Evolutionary conservation across 1,140 invertebrate species (phyloP), one percentile per base, ranked within the genome.

Genomic region (Drosophila cardini): DNA sequence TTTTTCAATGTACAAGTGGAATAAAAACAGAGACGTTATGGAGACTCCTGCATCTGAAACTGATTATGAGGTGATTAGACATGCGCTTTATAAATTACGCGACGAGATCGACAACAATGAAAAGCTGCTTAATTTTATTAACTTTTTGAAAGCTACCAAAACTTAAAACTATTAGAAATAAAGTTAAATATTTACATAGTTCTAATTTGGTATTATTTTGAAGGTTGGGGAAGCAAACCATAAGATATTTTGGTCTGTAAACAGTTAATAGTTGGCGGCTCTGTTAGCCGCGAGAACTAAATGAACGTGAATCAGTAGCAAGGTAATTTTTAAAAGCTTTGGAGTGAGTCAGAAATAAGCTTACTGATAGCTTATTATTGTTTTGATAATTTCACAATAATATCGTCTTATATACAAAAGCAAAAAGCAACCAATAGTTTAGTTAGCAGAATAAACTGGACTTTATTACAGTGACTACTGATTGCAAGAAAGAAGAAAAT

Each of bases 91-190:
- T 69, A 2, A 9, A 0, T n/a, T 60, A 0, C 5, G 21, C 5
- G 1, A 26, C 6, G 1, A 11, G 0, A 11, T 52, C 0, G 55
- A 68, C 9, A 10, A 52, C 8, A 32, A 60, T 38, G 18, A 34
- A 16, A 26, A n/a, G n/a, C n/a, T 72, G 0, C 38, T 73, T 9
- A 73, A 69, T 9, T 73, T 60, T 32, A 60, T 73, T 1, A 53
- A 53, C 4, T 73, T 38, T 55, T n/a, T 74, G 8, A 56, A 34
- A 15, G 21, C 21, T 26, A 26, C 21, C 4, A 26, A 26, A 26
- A 26, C 1, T 26, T 26, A 26, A 26, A 26, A 26, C 21, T 26
- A 26, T 26, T 26, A 0, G 21, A 3, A 26, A 26, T 26, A 26
- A 26, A 26, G 21, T 26, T 26, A 26, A n/a, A n/a, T 26, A 4